These are phyloP conservation scores for Apolygus lucorum DNA, from an alignment of 1,140 invertebrate species.

Conservation along the genomic window DNA sequence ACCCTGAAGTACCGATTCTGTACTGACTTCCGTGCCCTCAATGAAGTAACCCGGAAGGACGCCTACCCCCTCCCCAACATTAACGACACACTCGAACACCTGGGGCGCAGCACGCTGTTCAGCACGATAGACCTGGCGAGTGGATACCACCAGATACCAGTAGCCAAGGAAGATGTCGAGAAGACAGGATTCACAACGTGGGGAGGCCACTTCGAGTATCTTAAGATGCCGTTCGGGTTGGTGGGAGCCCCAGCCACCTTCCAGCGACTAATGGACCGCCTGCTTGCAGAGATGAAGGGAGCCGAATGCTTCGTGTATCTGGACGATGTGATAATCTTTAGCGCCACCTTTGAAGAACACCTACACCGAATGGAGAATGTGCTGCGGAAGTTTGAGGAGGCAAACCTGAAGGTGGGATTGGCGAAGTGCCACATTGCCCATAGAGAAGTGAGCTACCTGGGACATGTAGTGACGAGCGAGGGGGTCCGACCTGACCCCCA, in stretches of 20 bases:
- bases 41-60: too few relatives aligned
- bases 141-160: too few relatives aligned
- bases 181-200: too few relatives aligned
- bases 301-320: slow-evolving; percentile 28
- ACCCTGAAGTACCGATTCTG: too few relatives aligned
- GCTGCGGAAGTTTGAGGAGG: background rate
- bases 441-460: slow-evolving; percentile 39
- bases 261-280: slow-evolving; percentile 38
- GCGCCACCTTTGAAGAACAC: slow-evolving; percentile 21
- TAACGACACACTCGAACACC: too few relatives aligned
- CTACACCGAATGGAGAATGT: slow-evolving; percentile 18
- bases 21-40: too few relatives aligned
- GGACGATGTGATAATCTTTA: slow-evolving; percentile 30
- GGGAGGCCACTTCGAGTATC: slow-evolving; percentile 42
- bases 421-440: too few relatives aligned
- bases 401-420: slow-evolving; percentile 29
- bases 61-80: too few relatives aligned
- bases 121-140: too few relatives aligned
- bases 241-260: slow-evolving; percentile 40
- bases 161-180: slow-evolving; percentile 30
- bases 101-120: too few relatives aligned
- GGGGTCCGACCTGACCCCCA: slow-evolving; percentile 37
- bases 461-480: slow-evolving; percentile 37
- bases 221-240: slow-evolving; percentile 40
- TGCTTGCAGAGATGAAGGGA: slow-evolving; percentile 34